Conservation (phyloP, 1,140 invertebrate species). For the Holcopasites calliopsidis region DNA sequence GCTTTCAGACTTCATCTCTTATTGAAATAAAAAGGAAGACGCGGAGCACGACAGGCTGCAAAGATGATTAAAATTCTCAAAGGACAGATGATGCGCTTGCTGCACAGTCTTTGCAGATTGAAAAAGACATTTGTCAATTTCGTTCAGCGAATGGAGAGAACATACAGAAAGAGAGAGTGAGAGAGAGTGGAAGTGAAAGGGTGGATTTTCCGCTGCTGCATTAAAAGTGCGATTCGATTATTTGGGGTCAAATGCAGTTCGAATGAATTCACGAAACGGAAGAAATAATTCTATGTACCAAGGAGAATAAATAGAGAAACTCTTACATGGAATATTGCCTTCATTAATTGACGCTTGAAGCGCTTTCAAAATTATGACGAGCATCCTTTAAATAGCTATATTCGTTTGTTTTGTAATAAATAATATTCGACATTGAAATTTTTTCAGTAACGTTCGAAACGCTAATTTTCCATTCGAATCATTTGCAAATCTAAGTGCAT, state of each 20-base stretch:
- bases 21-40: neutral
- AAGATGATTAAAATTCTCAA: constrained; percentile 26
- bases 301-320: too few relatives aligned
- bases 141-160: constrained; percentile 13
- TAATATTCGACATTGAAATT: too few relatives aligned
- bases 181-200: too few relatives aligned
- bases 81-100: constrained; percentile 5
- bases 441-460: too few relatives aligned
- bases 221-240: constrained; percentile 35
- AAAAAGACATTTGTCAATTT: constrained; percentile 38
- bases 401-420: too few relatives aligned
- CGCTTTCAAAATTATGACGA: too few relatives aligned
- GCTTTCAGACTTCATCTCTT: too few relatives aligned
- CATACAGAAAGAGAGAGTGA: neutral
- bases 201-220: constrained; percentile 16
- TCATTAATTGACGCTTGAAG: too few relatives aligned
- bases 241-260: constrained; percentile 31
- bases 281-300: constrained; percentile 8
- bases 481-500: too few relatives aligned
- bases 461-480: too few relatives aligned
- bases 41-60: neutral
- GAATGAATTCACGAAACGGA: constrained; percentile 26
- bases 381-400: too few relatives aligned
- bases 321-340: too few relatives aligned
- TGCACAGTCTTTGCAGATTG: constrained; percentile 30